Evolutionary conservation across 1,140 invertebrate genomes (phyloP), one percentile per base, ranked within the genome.

Genomic region (Lanistes nyassanus): DNA sequence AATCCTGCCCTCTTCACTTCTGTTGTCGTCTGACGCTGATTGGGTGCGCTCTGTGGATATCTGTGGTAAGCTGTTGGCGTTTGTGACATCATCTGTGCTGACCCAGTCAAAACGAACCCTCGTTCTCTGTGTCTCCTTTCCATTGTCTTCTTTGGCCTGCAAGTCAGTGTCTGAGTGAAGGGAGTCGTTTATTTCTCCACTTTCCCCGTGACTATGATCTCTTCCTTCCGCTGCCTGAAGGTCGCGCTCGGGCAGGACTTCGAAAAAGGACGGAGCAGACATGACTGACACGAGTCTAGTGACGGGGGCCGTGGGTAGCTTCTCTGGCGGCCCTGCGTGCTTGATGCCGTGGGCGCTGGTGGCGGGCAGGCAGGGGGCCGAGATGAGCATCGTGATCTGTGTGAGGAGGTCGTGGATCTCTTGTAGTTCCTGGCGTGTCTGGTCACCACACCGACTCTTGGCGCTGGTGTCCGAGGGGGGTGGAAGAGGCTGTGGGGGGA

Each of bases 351-450:
- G 0, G 3, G 9, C 1, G 29, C 29, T 16, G 13, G 56, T n/a
- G 23, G 56, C n/a, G 56, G 56, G 9, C 2, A 26, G 26, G 23
- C n/a, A 19, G 13, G 42, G 42, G 19, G 42, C 5, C 0, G 67
- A 53, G 26, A 53, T 51, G 51, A 69, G 67, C 42, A 13, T 23
- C 47, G 53, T 29, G 51, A 69, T 69, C 67, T 69, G 47, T 31
- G 51, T n/a, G n/a, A 60, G 56, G 13, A 60, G 23, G 23, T 60
- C 56, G 56, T 60, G 0, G 29, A 60, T 60, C 29, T 60, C 9
- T 60, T 60, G 13, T 13, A 53, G 51, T 23, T 53, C 51, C 23
- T 13, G n/a, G n/a, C 9, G 56, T 11, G 6, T 60, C 29, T 60
- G 56, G 23, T 60, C 9, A 23, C 19, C 26, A 0, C 37, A 36